phyloP scores from a whole-genome alignment of 2,888 invertebrate genomes.

The Trichopria drosophilae region DNA sequence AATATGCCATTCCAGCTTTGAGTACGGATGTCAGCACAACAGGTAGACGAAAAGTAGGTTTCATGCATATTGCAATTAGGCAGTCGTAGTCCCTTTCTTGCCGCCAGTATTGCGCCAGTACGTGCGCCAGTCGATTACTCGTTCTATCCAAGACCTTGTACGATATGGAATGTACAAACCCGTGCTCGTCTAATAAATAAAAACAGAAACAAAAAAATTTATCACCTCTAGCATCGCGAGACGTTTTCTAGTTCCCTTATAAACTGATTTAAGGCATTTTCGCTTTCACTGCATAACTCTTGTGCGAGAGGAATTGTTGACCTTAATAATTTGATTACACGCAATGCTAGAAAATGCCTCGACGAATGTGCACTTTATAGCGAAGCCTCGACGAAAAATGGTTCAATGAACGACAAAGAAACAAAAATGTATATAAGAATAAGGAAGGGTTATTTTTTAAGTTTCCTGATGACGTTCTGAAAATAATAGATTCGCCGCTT shows the following conservation, averaged over 20 bases:
- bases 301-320: no score
- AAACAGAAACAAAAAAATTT: no score
- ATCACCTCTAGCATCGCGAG: no score
- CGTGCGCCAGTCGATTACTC: slow-evolving; percentile 65
- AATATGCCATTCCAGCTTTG: slow-evolving; percentile 82
- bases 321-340: no score
- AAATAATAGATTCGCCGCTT: no score
- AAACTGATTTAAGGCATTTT: not conserved
- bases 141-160: slow-evolving; percentile 64
- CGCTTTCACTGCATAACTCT: not conserved
- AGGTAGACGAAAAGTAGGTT: slow-evolving; percentile 72
- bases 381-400: no score
- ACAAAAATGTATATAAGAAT: no score
- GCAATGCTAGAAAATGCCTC: no score
- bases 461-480: no score
- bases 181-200: slow-evolving; percentile 51
- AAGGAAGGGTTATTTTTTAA: no score
- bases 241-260: not conserved
- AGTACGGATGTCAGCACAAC: slow-evolving; percentile 72
- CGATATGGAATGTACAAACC: slow-evolving; percentile 48
- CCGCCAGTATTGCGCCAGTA: slow-evolving; percentile 59
- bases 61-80: slow-evolving; percentile 78
- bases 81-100: slow-evolving; percentile 43
- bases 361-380: no score
- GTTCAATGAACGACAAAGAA: no score